These are phyloP conservation scores for Drosophila ohnishii DNA, from an alignment of 1,140 invertebrate genomes.

Conservation along the genomic window DNA sequence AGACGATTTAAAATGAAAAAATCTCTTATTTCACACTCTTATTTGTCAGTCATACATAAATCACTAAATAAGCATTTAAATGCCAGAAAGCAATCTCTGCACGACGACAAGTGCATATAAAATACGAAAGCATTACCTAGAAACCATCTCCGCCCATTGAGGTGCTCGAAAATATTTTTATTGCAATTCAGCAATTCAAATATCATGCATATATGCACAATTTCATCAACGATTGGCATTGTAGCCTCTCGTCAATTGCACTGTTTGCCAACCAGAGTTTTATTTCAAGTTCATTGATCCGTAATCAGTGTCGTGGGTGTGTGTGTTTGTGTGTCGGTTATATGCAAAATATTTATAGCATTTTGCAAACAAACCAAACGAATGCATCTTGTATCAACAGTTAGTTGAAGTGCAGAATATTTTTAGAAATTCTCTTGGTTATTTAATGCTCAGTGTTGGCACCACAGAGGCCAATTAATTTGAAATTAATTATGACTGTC, in stretches of 20 bases:
- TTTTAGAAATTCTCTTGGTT: not conserved
- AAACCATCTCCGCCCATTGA: not conserved
- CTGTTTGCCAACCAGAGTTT: not conserved
- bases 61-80: not conserved
- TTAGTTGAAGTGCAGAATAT: not conserved
- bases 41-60: no score
- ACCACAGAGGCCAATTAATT: constrained; percentile 31
- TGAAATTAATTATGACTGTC: constrained; percentile 9
- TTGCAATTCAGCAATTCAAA: constrained; percentile 2
- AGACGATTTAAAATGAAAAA: no score
- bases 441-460: not conserved
- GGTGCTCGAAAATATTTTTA: constrained; percentile 3
- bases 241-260: not conserved
- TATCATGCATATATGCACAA: not conserved
- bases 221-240: constrained; percentile 14
- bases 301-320: not conserved
- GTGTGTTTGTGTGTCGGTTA: not conserved
- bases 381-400: not conserved
- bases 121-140: constrained; percentile 2
- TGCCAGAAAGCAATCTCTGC: not conserved
- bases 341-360: constrained; percentile 1
- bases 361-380: constrained; percentile 8
- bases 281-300: constrained; percentile 22
- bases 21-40: no score
- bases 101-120: not conserved